Conservation (phyloP, 2,888 invertebrate species). For the Cylloceria caligata region DNA sequence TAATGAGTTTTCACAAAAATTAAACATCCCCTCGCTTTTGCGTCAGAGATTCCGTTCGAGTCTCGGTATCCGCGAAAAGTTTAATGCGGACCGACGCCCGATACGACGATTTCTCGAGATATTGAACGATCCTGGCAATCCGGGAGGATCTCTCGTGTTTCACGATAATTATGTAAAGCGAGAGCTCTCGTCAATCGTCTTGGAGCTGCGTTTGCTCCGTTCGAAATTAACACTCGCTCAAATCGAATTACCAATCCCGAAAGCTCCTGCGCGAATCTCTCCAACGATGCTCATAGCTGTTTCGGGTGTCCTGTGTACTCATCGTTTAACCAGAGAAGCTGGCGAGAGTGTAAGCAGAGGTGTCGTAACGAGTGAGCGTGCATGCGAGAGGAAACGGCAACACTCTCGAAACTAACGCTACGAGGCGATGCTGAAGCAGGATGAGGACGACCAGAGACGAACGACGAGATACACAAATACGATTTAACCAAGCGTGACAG, state of each 20-base stretch:
- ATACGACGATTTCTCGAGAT: constrained; percentile 49
- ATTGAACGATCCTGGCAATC: constrained; percentile 42
- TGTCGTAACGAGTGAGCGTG: constrained; percentile 61
- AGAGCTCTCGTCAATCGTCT: constrained; percentile 44
- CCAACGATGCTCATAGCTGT: background rate
- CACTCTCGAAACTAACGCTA: constrained; percentile 67
- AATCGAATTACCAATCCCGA: constrained; percentile 58
- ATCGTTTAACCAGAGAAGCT: constrained; percentile 42
- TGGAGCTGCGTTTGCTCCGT: constrained; percentile 3
- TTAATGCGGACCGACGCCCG: constrained; percentile 7
- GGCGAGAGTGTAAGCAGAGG: constrained; percentile 51
- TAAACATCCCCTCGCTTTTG: background rate
- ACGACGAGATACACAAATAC: constrained; percentile 55
- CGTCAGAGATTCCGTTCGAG: background rate
- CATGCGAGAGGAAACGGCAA: constrained; percentile 49
- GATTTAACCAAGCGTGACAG: constrained; percentile 53
- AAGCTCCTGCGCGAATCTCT: constrained; percentile 28
- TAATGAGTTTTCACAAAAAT: too few relatives aligned
- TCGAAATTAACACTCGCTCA: constrained; percentile 58
- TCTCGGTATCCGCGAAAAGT: background rate
- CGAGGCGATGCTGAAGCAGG: constrained; percentile 4
- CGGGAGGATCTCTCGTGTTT: background rate
- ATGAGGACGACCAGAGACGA: constrained; percentile 42
- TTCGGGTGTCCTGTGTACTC: constrained; percentile 39
- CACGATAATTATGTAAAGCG: constrained; percentile 45